These are phyloP conservation scores for Epinephelus moara DNA, from an alignment of 2,113 vertebrate species.

Conservation along the genomic window DNA sequence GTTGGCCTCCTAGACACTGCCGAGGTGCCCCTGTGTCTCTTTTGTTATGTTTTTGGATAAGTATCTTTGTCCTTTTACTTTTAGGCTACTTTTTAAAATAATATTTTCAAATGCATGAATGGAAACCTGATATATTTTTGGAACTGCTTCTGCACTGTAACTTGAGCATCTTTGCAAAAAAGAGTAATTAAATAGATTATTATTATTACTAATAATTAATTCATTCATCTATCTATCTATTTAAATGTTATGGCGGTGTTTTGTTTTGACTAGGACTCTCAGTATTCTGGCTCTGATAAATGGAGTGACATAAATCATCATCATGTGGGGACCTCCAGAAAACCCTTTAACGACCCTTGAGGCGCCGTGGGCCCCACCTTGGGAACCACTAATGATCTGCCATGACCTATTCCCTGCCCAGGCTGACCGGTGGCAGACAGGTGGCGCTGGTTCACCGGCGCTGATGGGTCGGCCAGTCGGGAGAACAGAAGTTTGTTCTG, in stretches of 20 bases:
- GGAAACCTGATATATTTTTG: too few relatives aligned
- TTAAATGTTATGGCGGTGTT: too few relatives aligned
- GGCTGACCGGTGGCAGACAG: constrained; percentile 68
- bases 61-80: too few relatives aligned
- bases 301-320: neutral
- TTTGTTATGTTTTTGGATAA: too few relatives aligned
- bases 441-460: constrained; percentile 75
- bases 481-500: constrained; percentile 82
- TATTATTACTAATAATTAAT: too few relatives aligned
- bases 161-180: too few relatives aligned
- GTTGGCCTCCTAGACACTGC: too few relatives aligned
- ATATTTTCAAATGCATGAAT: too few relatives aligned
- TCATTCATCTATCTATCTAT: neutral
- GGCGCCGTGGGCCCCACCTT: constrained; percentile 22
- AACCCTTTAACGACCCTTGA: constrained; percentile 2
- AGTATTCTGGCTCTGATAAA: neutral
- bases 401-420: neutral
- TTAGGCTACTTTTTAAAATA: too few relatives aligned
- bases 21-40: too few relatives aligned
- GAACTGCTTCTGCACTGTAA: too few relatives aligned
- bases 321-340: constrained; percentile 11
- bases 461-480: constrained; percentile 44
- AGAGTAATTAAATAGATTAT: too few relatives aligned
- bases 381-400: constrained; percentile 1
- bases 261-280: neutral